Base-by-base conservation (phyloP, 2,888 invertebrate species). In the Helicoverpa assulta region DNA sequence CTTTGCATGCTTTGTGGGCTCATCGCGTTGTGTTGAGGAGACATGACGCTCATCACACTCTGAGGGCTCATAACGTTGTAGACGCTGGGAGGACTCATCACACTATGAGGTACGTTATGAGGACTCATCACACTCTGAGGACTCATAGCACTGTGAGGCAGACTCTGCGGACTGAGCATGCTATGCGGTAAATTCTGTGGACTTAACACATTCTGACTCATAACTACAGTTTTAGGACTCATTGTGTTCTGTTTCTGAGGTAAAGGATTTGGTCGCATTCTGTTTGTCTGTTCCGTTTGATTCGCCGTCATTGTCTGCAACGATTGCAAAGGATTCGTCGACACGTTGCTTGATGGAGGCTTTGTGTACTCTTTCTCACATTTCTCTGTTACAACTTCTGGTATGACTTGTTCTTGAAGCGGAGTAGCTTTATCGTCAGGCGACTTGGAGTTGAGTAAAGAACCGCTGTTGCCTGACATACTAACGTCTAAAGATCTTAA, bases 401-500 rank as follows among this genome's bases (percentile, higher is more conserved):
- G 93, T 70, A 95, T 95, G 14, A 92, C 91, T 86, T 95, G 94
- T 73, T 95, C 95, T 78, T 95, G 94, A 68, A 94, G 73, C 3
- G 93, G 88, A 67, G 91, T 88, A 67, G 88, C 90, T 74, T 95
- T 95, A 72, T 93, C 92, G 50, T 94, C 94, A n/a, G 93, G 91
- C 5, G 95, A 91, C 82, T 95, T 95, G 5, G 91, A 85, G 74
- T 92, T 92, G 71, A 95, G 82, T 62, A 95, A 88, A 73, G 95
- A 94, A 76, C 95, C 94, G 67, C 95, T 95, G 73, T 95, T 95
- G 47, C 95, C 95, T 29, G 95, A 95, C 95, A 95, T 95, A 90
- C 95, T 95, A 93, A 95, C 95, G 91, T 95, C 95, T 94, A 95
- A 92, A 26, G 95, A 95, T 87, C 95, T 95, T 95, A 95, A 95